Conservation (phyloP, 2,113 vertebrate genomes). For the Triplophysa siluroides region DNA sequence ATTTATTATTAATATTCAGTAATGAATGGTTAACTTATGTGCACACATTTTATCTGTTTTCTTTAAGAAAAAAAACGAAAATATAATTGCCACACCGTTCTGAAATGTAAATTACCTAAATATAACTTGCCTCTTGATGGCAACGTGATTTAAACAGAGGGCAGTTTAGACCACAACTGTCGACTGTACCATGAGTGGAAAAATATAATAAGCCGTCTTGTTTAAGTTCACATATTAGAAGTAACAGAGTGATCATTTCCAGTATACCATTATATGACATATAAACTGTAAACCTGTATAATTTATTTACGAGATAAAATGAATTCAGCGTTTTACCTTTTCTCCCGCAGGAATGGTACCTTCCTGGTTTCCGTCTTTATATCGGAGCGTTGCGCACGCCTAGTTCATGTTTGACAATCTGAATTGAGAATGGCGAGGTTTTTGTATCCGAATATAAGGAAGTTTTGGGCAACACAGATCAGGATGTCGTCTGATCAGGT, state of each 20-base stretch:
- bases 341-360: constrained; percentile 57
- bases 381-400: constrained; percentile 59
- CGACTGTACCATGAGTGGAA: neutral
- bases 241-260: neutral
- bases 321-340: neutral
- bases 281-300: neutral
- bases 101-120: too few relatives aligned
- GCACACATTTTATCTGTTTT: constrained; percentile 33
- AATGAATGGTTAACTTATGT: too few relatives aligned
- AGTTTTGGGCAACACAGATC: constrained; percentile 64
- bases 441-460: constrained; percentile 64
- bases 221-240: neutral
- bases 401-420: neutral
- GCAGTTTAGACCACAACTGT: neutral
- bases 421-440: constrained; percentile 67
- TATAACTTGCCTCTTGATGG: neutral
- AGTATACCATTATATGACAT: neutral
- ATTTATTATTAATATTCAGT: too few relatives aligned
- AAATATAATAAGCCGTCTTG: neutral
- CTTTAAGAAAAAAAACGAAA: neutral
- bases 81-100: too few relatives aligned
- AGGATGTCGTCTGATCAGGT: constrained; percentile 78
- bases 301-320: neutral
- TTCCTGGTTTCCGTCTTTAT: constrained; percentile 52
- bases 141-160: too few relatives aligned